Evolutionary conservation across 2,113 vertebrate genomes (phyloP).

Genomic region (Pseudorectes ferrugineus): DNA sequence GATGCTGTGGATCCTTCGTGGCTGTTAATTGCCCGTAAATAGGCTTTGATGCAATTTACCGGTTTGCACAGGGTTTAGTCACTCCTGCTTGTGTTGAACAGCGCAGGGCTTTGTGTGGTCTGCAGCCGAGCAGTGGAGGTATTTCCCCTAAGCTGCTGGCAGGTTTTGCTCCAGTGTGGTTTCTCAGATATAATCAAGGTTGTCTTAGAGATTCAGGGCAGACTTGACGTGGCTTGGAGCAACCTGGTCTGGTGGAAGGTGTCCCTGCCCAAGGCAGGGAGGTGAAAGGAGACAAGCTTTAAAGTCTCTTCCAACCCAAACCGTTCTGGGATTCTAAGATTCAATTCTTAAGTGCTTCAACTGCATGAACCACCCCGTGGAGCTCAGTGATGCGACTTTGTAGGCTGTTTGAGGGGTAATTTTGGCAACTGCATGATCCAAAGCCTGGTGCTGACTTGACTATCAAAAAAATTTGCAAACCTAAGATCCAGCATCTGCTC

Average conservation of each 20-base stretch:
- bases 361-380: accelerated
- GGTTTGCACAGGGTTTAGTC: neutral
- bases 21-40: neutral
- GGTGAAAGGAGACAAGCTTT: neutral
- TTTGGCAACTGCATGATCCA: neutral
- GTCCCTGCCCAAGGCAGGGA: neutral
- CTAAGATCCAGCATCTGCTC: neutral
- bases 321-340: neutral
- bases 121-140: neutral
- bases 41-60: neutral
- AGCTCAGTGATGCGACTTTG: accelerated
- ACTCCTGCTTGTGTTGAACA: neutral
- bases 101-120: neutral
- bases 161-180: accelerated
- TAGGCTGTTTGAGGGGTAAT: neutral
- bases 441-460: neutral
- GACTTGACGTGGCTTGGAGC: neutral
- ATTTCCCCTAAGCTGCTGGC: neutral
- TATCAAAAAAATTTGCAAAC: neutral
- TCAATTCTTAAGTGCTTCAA: accelerated
- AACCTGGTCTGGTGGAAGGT: accelerated
- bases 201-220: accelerated
- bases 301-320: neutral
- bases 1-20: accelerated
- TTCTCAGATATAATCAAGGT: neutral